Base-by-base conservation (phyloP, 2,113 vertebrate species). In the Hoplias malabaricus region DNA sequence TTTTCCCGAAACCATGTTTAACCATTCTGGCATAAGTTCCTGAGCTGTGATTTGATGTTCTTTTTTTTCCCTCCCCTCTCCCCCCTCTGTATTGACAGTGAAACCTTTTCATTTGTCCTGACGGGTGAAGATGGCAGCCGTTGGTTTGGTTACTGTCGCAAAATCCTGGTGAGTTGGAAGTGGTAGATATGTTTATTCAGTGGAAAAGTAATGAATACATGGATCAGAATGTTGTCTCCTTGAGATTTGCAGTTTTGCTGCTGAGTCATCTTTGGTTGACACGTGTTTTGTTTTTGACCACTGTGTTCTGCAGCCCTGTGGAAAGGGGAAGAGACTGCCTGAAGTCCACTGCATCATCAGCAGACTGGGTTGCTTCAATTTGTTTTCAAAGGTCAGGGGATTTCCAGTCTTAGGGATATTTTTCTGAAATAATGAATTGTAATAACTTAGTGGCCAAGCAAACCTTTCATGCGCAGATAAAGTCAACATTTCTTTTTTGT, bases 301-400 rank as follows among this genome's bases (percentile, higher is more conserved):
- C 9, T 87, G 40, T 87, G 66, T 86, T 43, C 85, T 87, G 27
- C 63, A 92, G 91, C 92, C 92, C 48, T 92, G 95, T 87, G 97
- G 97, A 78, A 98, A 94, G 81, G 98, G 97, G 65, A 98, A 97
- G 87, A 92, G 96, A 54, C 94, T 99, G 34, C 98, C 98, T 2
- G 98, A 99, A 71, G 97, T 98, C 0, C 96, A 98, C 84, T 99
- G 98, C 87, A 95, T 99, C 75, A 93, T 99, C 56, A 99, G 97
- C 89, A 94, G 95, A 79, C 88, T 99, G 38, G 98, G 98, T 86
- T 99, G 98, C 89, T 99, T 99, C 94, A 96, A 96, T 88, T 94
- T 98, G 77, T 99, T 99, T 89, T 95, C 97, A 67, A 99, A 98
- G 96, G 98, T 99, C 92, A 94, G 88, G 50, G 54, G 31, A 63